A percentile compares a stretch with the other conserved stretches of the same genome.
Conservation (phyloP, 2,113 vertebrate species). For the Menidia beryllina region DNA sequence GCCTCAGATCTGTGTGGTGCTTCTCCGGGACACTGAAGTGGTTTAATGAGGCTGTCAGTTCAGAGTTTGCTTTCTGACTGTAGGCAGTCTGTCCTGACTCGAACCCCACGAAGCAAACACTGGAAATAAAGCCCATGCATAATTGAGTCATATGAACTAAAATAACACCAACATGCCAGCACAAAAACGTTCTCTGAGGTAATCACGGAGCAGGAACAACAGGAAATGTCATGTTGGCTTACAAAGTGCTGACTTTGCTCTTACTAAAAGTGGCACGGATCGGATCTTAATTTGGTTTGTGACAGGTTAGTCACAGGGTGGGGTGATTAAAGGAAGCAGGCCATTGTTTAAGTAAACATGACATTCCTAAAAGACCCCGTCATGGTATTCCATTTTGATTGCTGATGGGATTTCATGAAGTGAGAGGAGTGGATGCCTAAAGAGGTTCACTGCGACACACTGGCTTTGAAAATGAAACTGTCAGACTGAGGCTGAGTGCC, state of each 20-base stretch:
- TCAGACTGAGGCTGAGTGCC: slow-evolving; percentile 56
- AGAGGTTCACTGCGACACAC: slow-evolving; percentile 44
- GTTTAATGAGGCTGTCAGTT: slow-evolving; percentile 46
- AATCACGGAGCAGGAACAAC: slow-evolving; percentile 47
- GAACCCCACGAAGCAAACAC: slow-evolving; percentile 54
- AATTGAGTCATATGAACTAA: slow-evolving; percentile 61
- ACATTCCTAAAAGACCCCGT: slow-evolving; percentile 20
- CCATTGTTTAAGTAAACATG: slow-evolving; percentile 33
- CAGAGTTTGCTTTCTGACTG: slow-evolving; percentile 29
- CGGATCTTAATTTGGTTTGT: slow-evolving; percentile 22
- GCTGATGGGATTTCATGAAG: slow-evolving; percentile 27
- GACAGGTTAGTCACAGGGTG: slow-evolving; percentile 27
- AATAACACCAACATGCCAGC: slow-evolving; percentile 53
- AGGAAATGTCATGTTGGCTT: slow-evolving; percentile 58
- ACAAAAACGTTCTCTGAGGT: slow-evolving; percentile 40
- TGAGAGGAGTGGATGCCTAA: slow-evolving; percentile 26
- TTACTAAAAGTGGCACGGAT: slow-evolving; percentile 29
- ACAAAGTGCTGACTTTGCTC: slow-evolving; percentile 43
- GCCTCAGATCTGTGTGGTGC: slow-evolving; percentile 27
- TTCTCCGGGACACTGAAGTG: slow-evolving; percentile 16
- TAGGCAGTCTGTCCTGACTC: slow-evolving; percentile 38
- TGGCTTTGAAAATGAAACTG: slow-evolving; percentile 64
- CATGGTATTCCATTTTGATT: slow-evolving; percentile 24
- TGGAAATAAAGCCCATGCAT: slow-evolving; percentile 63
- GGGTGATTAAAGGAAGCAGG: slow-evolving; percentile 41